Percentiles rank a stretch among this genome's conserved stretches.
phyloP scores from a whole-genome alignment of 2,113 vertebrate species.

The Chaetodon auriga region DNA sequence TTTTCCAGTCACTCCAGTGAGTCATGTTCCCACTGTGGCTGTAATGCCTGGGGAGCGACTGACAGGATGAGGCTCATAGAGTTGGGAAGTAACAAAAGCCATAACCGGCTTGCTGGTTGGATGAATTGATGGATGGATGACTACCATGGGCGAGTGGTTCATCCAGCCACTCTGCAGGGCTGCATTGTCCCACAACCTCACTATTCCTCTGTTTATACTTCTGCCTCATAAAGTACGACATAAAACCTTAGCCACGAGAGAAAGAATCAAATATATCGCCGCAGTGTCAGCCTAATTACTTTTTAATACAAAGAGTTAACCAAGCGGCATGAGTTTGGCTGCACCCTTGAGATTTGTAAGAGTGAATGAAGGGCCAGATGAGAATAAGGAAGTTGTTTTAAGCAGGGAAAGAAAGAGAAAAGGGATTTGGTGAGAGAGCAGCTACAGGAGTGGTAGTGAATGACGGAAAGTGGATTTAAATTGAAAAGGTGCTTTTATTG shows the following conservation, averaged over 20 bases:
- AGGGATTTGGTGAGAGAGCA: constrained; percentile 29
- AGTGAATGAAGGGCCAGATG: constrained; percentile 20
- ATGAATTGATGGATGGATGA: constrained; percentile 52
- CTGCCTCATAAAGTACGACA: constrained; percentile 66
- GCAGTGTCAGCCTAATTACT: constrained; percentile 64
- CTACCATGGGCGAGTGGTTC: constrained; percentile 59
- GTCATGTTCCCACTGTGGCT: constrained; percentile 63
- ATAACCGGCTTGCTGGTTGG: constrained; percentile 46
- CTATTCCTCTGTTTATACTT: constrained; percentile 65
- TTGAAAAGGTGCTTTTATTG: constrained; percentile 58
- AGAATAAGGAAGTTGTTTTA: constrained; percentile 46
- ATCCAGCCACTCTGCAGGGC: constrained; percentile 54
- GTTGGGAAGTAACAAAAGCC: constrained; percentile 50
- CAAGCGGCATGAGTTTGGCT: constrained; percentile 61
- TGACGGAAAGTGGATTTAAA: constrained; percentile 44
- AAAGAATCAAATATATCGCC: constrained; percentile 56
- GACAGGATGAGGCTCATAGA: constrained; percentile 49
- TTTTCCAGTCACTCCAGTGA: constrained; percentile 62
- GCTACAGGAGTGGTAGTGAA: constrained; percentile 34
- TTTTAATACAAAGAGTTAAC: constrained; percentile 69
- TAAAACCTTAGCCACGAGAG: constrained; percentile 54
- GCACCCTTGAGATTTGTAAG: constrained; percentile 65
- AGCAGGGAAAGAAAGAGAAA: constrained; percentile 33
- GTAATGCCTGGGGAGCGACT: constrained; percentile 27
- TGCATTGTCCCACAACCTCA: constrained; percentile 55